Conservation (phyloP, 2,113 vertebrate species). For the Craseonycteris thonglongyai region DNA sequence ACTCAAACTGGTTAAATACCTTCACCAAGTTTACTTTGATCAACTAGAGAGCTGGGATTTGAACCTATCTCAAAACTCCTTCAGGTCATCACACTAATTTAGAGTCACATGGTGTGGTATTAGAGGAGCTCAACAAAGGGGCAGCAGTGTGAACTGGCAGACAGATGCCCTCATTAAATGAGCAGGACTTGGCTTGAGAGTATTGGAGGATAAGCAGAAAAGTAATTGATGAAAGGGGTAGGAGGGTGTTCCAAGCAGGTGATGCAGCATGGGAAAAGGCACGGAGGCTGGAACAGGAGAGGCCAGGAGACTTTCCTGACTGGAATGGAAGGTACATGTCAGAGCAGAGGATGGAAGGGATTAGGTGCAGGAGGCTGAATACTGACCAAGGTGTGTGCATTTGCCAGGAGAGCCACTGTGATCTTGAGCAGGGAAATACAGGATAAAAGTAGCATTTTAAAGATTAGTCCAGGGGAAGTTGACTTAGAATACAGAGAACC, state of each 20-base stretch:
- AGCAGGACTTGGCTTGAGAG: neutral
- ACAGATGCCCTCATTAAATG: neutral
- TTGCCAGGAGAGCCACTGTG: neutral
- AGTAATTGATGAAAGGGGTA: neutral
- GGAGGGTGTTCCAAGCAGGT: neutral
- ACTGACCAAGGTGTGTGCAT: neutral
- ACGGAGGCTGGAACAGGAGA: neutral
- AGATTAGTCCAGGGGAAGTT: neutral
- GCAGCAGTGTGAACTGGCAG: neutral
- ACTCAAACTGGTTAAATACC: neutral
- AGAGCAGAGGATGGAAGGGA: neutral
- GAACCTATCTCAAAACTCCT: neutral
- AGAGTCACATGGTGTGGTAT: neutral
- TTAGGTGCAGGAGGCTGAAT: neutral
- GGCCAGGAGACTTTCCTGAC: neutral
- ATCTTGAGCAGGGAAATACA: neutral
- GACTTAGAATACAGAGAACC: neutral
- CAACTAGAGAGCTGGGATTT: neutral
- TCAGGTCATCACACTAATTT: neutral
- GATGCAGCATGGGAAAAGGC: too few species aligned
- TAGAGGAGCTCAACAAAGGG: neutral
- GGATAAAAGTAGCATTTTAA: neutral
- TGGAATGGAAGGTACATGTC: neutral
- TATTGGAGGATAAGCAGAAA: neutral
- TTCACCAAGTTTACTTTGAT: neutral